Base-by-base conservation (phyloP, 1,140 invertebrate species). In the Sinonovacula constricta region DNA sequence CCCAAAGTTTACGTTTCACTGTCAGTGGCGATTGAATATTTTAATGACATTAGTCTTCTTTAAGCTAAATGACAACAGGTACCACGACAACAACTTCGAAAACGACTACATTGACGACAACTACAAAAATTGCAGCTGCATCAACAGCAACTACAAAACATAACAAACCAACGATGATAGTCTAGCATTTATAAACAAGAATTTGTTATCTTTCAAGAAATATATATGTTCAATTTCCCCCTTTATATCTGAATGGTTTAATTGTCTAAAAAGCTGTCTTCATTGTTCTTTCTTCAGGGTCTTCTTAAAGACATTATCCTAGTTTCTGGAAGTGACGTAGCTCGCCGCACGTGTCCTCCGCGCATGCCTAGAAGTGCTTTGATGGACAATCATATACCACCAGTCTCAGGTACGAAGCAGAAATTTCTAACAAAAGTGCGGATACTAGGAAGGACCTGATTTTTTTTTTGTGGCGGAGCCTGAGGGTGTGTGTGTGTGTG, bases 251-350 rank as follows among this genome's bases (percentile, higher is more conserved):
- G 45, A 28, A 28, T 15, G 14, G 31, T 28, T 49, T 49, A 18
- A 49, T 28, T 53, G 1, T 15, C 28, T 36, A 1, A 14, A 34
- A 53, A n/a, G 51, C 22, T 26, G 24, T 45, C 26, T 69, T 15
- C n/a, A 15, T 45, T 28, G 30, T 45, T 3, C 5, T 67, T 30
- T 31, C 72, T 77, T 7, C 70, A 89, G 88, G 88, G 87, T 72
- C 28, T 83, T 12, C 30, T 89, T 18, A 86, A 88, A 75, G 85
- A 86, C 63, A 60, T 89, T 14, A 82, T 89, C 12, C 79, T 88
- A 53, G 77, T 88, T 1, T 82, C 88, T 0, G 88, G 87, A 24
- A 81, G 79, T 12, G 88, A 89, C 59, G 87, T 84, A 0, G 63
- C 81, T 2, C 36, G 67, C 18, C 69, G 80, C n/a, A 83, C 87